Base-by-base conservation (phyloP, 2,797 vertebrate species). In the Triplophysa yarkandensis region DNA sequence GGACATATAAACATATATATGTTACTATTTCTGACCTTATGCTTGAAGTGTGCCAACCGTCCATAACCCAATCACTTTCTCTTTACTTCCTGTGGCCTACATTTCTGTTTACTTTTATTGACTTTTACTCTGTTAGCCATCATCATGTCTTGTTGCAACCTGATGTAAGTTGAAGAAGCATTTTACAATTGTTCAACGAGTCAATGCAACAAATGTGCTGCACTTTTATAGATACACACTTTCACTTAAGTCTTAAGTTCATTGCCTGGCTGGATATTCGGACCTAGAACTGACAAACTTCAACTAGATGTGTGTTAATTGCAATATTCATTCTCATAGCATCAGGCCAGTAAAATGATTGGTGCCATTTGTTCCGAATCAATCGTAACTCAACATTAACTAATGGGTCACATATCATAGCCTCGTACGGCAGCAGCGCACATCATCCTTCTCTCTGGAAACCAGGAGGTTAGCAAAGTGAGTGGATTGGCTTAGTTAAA, bases 51-150 rank as follows among this genome's bases (percentile, higher is more conserved):
- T 28, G 54, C 58, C 16, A 30, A n/a, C 67, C 23, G 8, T 23
- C 69, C 55, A 23, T 80, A 60, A 75, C 52, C 30, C 77, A 75
- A 67, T 74, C 79, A 63, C 50, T 17, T 13, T 77, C 73, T 44
- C 39, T 74, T 70, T 78, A 60, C 55, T 62, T 86, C 83, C 80
- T 76, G 50, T 71, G 48, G 67, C 61, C 25, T n/a, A 0, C 54
- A 66, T 66, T 65, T 72, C 55, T 68, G 68, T 76, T 2, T 66
- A 19, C 48, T n/a, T 9, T 73, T 78, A 50, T 4, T 63, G 7
- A 11, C 30, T 58, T 19, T 52, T 23, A n/a, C 17, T 11, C 8
- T 50, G 46, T 50, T 9, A 50, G 19, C 46, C n/a, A 11, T 10
- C 11, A 2, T 1, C 34, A 36, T 4, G 36, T 14, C 13, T 11